Evolutionary conservation across 2,888 invertebrate species (phyloP).

Genomic region (Rhagonycha fulva): DNA sequence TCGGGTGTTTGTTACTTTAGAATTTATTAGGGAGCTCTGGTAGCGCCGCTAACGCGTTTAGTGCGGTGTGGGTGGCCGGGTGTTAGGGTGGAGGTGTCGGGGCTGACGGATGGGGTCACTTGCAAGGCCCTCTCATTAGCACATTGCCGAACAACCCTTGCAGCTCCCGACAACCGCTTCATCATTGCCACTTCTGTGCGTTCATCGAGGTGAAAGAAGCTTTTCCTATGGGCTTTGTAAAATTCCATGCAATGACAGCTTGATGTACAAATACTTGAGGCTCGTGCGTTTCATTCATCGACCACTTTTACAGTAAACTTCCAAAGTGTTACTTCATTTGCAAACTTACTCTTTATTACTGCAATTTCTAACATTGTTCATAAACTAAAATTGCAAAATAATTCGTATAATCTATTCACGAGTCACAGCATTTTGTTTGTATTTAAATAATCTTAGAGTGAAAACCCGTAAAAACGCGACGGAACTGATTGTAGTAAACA

Average conservation of each 20-base stretch:
- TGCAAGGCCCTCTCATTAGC: conserved; percentile 49
- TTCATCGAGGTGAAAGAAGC: conserved; percentile 29
- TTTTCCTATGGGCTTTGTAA: conserved; percentile 24
- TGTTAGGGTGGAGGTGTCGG: conserved; percentile 40
- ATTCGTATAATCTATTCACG: conserved; percentile 14
- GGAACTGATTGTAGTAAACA: conserved; percentile 23
- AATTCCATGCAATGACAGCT: conserved; percentile 21
- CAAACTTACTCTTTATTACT: neutral
- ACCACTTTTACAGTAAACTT: neutral
- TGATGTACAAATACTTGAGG: conserved; percentile 8
- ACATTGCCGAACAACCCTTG: conserved; percentile 48
- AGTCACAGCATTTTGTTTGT: conserved; percentile 9
- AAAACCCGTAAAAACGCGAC: conserved; percentile 19
- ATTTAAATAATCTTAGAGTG: conserved; percentile 19
- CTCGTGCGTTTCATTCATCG: neutral
- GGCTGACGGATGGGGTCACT: conserved; percentile 51
- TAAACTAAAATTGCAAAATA: conserved; percentile 13
- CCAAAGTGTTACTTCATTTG: neutral
- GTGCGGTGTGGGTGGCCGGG: conserved; percentile 49
- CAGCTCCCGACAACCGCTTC: conserved; percentile 38
- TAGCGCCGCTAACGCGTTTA: conserved; percentile 52
- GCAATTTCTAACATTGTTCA: neutral
- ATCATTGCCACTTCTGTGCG: conserved; percentile 39
- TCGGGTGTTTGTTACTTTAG: conserved; percentile 52
- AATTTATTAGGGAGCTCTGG: conserved; percentile 51